Percentiles rank a stretch among this genome's conserved stretches.
These are phyloP conservation scores for Synergus laeviventris DNA, from an alignment of 2,888 invertebrate species.

Conservation along the genomic window DNA sequence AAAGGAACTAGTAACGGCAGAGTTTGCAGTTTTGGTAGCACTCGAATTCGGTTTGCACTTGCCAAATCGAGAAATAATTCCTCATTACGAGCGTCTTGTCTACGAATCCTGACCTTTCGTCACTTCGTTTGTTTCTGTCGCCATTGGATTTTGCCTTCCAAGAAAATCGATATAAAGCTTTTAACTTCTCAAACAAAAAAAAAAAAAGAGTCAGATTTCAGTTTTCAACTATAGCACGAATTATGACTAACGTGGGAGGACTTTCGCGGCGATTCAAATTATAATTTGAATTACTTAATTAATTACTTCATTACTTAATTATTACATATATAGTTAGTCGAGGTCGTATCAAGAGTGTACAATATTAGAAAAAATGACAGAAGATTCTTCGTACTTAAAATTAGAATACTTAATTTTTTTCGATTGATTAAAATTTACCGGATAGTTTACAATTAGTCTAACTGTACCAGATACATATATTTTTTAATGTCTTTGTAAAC, in stretches of 20 bases:
- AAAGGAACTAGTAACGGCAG: constrained; percentile 92
- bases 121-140: constrained; percentile 43
- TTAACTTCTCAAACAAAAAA: constrained; percentile 8
- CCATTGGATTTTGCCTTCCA: constrained; percentile 3
- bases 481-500: constrained; percentile 38
- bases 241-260: background rate
- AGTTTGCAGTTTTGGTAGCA: constrained; percentile 96
- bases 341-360: constrained; percentile 20
- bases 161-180: constrained; percentile 28
- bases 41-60: constrained; percentile 96
- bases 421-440: background rate
- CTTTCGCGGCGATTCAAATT: background rate
- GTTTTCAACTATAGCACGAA: constrained; percentile 6
- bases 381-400: constrained; percentile 1
- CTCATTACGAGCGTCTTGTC: constrained; percentile 95
- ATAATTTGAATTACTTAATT: background rate
- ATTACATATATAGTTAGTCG: background rate
- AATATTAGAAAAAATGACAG: constrained; percentile 19
- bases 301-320: constrained; percentile 3
- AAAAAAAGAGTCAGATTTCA: constrained; percentile 1
- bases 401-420: background rate
- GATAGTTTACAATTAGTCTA: constrained; percentile 34
- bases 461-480: constrained; percentile 38
- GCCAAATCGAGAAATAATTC: constrained; percentile 93
- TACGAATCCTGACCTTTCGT: constrained; percentile 89